Base-by-base conservation (phyloP, 1,140 invertebrate species). In the Zophobas atratus region DNA sequence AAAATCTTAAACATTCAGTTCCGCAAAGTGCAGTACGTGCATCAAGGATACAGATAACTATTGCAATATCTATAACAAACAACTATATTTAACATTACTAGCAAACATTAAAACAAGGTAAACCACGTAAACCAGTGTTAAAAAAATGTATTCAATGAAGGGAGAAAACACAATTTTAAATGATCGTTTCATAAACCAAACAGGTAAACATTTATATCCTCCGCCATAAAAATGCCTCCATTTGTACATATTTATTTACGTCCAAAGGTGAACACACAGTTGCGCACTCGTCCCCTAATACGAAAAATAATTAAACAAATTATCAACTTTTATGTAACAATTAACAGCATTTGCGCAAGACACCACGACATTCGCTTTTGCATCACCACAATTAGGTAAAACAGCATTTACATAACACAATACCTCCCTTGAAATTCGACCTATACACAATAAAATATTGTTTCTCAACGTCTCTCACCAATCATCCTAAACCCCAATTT, bases 311-410 rank as follows among this genome's bases (percentile, higher is more conserved):
- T 57, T 57, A 41, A 43, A 43, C 8, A 67, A 67, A 67, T 67
- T 67, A 67, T 67, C 60, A n/a, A 63, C 35, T 63, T 63, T 63
- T 63, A 39, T 63, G 57, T 39, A 67, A 67, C 60, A 67, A 46
- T 67, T 67, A 67, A 41, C 60, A 67, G 39, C 38, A 32, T 67
- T 67, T 67, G 39, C 60, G 60, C 55, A 57, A 57, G 2, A 8
- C 20, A 3, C 33, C 55, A 51, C 20, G 55, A 57, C 55, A 57
- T 51, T 51, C 3, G n/a, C 6, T 4, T 57, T 57, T 57, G 8
- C 55, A 57, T 57, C 32, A 57, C 33, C 2, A 57, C 32, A 57
- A 57, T 35, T 57, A 57, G 32, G 55, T 34, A 51, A 51, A 51
- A 51, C n/a, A n/a, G 3, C 6, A 5, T 51, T 51, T 51, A 20